These are phyloP conservation scores for Formicarius rufipectus DNA, from an alignment of 2,113 vertebrate genomes.

Conservation along the genomic window DNA sequence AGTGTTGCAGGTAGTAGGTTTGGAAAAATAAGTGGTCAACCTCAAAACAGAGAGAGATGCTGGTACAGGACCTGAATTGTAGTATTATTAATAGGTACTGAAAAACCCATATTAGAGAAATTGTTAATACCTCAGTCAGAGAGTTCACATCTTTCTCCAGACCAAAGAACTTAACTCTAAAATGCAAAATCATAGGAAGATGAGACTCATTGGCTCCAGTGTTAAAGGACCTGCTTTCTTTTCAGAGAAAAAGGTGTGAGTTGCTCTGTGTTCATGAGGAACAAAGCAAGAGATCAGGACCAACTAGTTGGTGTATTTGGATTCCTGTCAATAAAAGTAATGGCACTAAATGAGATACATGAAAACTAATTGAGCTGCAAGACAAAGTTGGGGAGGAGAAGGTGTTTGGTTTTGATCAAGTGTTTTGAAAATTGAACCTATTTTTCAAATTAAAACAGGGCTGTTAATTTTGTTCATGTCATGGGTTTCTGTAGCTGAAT, in stretches of 20 bases:
- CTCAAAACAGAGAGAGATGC: background rate
- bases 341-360: background rate
- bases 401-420: background rate
- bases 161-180: background rate
- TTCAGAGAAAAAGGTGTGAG: background rate
- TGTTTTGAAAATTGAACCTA: background rate
- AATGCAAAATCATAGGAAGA: background rate
- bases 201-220: background rate
- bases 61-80: background rate
- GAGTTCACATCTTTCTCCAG: rapidly evolving
- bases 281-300: background rate
- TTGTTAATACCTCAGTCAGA: background rate
- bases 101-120: background rate
- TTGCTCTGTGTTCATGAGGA: background rate
- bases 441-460: background rate
- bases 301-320: background rate
- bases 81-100: background rate
- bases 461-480: background rate
- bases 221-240: background rate
- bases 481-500: no score
- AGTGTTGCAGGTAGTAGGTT: background rate
- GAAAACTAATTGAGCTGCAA: background rate
- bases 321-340: background rate
- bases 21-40: background rate
- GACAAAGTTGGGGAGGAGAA: background rate